Conservation (phyloP, 2,888 invertebrate species). For the Diloba caeruleocephala region DNA sequence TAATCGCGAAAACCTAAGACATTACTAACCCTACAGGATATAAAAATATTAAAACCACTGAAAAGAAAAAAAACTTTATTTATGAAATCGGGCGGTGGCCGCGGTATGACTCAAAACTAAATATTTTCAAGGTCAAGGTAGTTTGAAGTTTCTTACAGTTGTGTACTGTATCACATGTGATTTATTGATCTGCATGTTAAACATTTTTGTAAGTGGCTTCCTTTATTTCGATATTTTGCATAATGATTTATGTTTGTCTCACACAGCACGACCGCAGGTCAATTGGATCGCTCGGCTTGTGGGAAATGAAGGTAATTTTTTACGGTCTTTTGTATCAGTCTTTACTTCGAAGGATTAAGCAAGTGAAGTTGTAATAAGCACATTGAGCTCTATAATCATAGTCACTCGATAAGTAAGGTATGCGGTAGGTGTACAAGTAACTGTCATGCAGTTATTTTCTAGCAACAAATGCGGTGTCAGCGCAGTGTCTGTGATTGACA, state of each 20-base stretch:
- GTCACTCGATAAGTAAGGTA: too few relatives aligned
- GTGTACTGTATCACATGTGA: slow-evolving; percentile 16
- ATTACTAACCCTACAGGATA: too few relatives aligned
- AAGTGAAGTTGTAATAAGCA: slow-evolving; percentile 5
- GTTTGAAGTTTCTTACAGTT: slow-evolving; percentile 3
- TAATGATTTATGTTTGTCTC: slow-evolving; percentile 81
- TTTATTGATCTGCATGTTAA: slow-evolving; percentile 44
- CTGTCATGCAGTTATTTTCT: too few relatives aligned
- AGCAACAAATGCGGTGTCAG: too few relatives aligned
- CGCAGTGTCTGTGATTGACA: too few relatives aligned
- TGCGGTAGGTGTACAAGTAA: too few relatives aligned
- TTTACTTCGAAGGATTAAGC: slow-evolving; percentile 8
- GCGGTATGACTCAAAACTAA: too few relatives aligned
- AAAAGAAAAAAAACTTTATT: too few relatives aligned
- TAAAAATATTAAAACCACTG: too few relatives aligned
- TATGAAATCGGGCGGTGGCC: too few relatives aligned
- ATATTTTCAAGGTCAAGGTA: neutral
- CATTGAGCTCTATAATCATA: neutral
- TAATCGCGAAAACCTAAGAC: too few relatives aligned
- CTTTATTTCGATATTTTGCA: slow-evolving; percentile 73
- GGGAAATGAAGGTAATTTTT: slow-evolving; percentile 78
- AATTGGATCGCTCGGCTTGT: slow-evolving; percentile 84
- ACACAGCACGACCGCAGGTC: slow-evolving; percentile 76
- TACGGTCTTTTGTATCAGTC: slow-evolving; percentile 38
- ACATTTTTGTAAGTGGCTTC: slow-evolving; percentile 50